Evolutionary conservation across 2,113 vertebrate species (phyloP), one percentile per base, ranked within the genome.

Genomic region (Prolemur simus): DNA sequence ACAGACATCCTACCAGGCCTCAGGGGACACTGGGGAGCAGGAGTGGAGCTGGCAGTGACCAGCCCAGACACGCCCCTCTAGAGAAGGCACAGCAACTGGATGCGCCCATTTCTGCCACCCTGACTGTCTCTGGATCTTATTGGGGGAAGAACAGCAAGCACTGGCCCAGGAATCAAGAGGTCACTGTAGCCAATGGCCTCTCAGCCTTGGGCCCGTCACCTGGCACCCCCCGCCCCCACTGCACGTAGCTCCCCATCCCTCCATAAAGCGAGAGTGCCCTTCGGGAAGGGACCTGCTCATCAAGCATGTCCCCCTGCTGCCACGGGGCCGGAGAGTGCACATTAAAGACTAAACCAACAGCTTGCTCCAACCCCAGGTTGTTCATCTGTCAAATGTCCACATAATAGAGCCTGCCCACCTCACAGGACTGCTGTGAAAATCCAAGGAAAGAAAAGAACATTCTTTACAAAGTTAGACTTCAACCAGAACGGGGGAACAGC

Each of bases 291-390:
- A 45, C 45, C 58, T 47, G 82, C 17, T 68, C 2, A 25, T 25
- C 54, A 9, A 32, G 18, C 8, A 56, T 11, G 64, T 39, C 25
- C 47, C 82, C 39, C 77, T 42, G 13, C 5, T 83, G 77, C 73
- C 32, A 14, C n/a, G 0, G 6, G 37, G 60, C 3, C 1, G 23
- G 0, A 14, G 20, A 9, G 3, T 6, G 6, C 45, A 56, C 20
- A 4, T 20, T 20, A 52, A 21, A 49, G 60, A 68, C 12, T 10
- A 2, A 77, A 68, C 11, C 20, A 3, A 54, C 15, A 56, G 87
- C n/a, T 47, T 8, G 8, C 60, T n/a, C 58, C 52, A 29, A 25
- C 47, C 92, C 87, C 89, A 66, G 89, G 68, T 15, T 87, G 49
- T 58, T 83, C 74, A 21, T 87, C 85, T 49, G 86, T 77, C 82